phyloP scores from a whole-genome alignment of 2,797 vertebrate species.

The Philypnodon macrostomus region DNA sequence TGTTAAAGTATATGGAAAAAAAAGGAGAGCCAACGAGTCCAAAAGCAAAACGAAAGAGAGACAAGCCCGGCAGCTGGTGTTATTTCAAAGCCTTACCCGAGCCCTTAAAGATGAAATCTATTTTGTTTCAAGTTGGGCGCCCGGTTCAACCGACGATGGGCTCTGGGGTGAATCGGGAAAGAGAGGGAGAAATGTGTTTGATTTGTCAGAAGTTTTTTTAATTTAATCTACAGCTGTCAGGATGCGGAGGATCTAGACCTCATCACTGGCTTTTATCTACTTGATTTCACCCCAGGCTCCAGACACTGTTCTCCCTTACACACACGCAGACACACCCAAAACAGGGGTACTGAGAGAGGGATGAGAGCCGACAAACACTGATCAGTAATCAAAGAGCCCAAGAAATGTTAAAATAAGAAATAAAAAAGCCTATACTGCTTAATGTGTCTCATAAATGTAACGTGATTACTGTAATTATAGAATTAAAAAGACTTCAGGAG shows the following conservation, averaged over 20 bases:
- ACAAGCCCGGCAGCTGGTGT: conserved; percentile 84
- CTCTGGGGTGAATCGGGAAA: conserved; percentile 85
- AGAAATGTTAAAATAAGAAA: no score
- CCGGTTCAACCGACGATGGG: conserved; percentile 80
- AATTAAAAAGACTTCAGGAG: no score
- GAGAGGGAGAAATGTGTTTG: conserved; percentile 90
- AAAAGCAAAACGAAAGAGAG: conserved; percentile 54
- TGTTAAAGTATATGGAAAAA: conserved; percentile 87
- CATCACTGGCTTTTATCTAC: conserved; percentile 88
- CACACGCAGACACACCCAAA: conserved; percentile 18
- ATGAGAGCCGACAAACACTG: conserved; percentile 19
- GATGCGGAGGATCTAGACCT: conserved; percentile 88
- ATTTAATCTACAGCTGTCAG: conserved; percentile 99
- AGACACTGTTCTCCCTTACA: conserved; percentile 52
- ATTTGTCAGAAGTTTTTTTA: conserved; percentile 96
- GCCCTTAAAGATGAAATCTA: conserved; percentile 97
- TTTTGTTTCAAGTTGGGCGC: conserved; percentile 94
- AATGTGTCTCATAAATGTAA: no score
- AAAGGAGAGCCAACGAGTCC: conserved; percentile 46
- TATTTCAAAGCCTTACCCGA: conserved; percentile 87
- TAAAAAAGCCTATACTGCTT: no score
- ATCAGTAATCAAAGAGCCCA: conserved; percentile 52
- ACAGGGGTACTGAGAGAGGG: conserved; percentile 27
- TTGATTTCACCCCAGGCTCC: conserved; percentile 86
- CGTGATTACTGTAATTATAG: no score